A percentile compares a stretch with the other conserved stretches of the same genome.
Conservation (phyloP, 2,113 vertebrate species). For the Rhinoderma darwinii region DNA sequence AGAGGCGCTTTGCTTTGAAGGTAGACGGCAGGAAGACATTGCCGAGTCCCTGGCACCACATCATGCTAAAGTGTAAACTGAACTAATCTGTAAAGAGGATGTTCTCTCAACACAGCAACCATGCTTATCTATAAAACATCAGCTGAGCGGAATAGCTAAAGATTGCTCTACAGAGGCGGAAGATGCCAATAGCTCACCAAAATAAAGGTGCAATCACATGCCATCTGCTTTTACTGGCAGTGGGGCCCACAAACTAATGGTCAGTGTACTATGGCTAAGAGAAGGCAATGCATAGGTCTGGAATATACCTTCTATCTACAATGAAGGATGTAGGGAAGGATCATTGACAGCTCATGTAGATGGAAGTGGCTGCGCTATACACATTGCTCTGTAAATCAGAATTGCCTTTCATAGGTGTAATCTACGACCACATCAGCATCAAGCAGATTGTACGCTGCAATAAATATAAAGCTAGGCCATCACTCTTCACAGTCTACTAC, state of each 20-base stretch:
- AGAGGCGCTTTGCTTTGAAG: constrained; percentile 17
- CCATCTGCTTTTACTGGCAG: neutral
- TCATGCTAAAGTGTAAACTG: constrained; percentile 49
- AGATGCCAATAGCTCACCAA: constrained; percentile 26
- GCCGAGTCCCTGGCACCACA: constrained; percentile 4
- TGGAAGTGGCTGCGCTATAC: neutral
- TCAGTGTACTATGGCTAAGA: neutral
- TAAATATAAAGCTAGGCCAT: constrained; percentile 2
- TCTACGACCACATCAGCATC: constrained; percentile 5
- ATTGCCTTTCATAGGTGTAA: neutral
- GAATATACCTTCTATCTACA: neutral
- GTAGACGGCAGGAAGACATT: neutral
- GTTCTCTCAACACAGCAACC: constrained; percentile 51
- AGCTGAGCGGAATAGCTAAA: constrained; percentile 41
- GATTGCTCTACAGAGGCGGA: constrained; percentile 7
- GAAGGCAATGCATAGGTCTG: neutral
- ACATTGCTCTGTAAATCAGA: constrained; percentile 16
- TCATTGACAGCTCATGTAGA: neutral
- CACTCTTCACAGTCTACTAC: neutral
- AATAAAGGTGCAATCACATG: constrained; percentile 19
- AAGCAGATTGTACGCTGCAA: neutral
- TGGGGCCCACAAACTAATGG: neutral
- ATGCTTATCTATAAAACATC: constrained; percentile 59
- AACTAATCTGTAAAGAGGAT: constrained; percentile 42
- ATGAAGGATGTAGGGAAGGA: neutral